phyloP scores from a whole-genome alignment of 2,888 invertebrate genomes.

The Meiosimyza platycephala region DNA sequence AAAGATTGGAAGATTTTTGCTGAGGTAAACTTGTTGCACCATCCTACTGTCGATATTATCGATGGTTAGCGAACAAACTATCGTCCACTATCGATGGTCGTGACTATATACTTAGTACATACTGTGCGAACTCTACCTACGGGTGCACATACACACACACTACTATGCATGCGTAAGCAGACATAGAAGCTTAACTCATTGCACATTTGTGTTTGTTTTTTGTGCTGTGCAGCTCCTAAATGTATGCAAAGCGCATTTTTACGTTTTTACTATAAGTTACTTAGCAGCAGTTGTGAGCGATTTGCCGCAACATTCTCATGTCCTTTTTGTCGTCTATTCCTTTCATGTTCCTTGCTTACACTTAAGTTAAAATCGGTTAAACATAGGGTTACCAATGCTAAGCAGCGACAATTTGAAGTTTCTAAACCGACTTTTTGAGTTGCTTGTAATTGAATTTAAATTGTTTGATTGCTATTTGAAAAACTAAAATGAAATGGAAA shows the following conservation, averaged over 20 bases:
- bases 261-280: not conserved
- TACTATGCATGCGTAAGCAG: slow-evolving; percentile 1
- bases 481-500: slow-evolving; percentile 14
- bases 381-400: not conserved
- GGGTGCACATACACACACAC: slow-evolving; percentile 8
- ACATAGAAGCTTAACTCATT: slow-evolving; percentile 18
- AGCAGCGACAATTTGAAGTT: slow-evolving; percentile 18
- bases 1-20: too few species aligned
- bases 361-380: slow-evolving; percentile 25
- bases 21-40: too few species aligned
- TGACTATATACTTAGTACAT: too few species aligned
- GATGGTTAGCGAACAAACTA: too few species aligned
- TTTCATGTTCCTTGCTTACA: not conserved
- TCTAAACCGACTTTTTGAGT: slow-evolving; percentile 28
- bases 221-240: slow-evolving; percentile 10
- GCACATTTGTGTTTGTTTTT: slow-evolving; percentile 24
- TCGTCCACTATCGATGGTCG: too few species aligned
- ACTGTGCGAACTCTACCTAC: too few species aligned
- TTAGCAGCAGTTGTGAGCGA: slow-evolving; percentile 15
- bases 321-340: not conserved
- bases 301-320: slow-evolving; percentile 33
- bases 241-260: slow-evolving; percentile 32
- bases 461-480: slow-evolving; percentile 37
- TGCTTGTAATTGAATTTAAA: slow-evolving; percentile 41
- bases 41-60: too few species aligned